These are phyloP conservation scores for Seira ritae DNA, from an alignment of 2,888 invertebrate genomes.

Conservation along the genomic window DNA sequence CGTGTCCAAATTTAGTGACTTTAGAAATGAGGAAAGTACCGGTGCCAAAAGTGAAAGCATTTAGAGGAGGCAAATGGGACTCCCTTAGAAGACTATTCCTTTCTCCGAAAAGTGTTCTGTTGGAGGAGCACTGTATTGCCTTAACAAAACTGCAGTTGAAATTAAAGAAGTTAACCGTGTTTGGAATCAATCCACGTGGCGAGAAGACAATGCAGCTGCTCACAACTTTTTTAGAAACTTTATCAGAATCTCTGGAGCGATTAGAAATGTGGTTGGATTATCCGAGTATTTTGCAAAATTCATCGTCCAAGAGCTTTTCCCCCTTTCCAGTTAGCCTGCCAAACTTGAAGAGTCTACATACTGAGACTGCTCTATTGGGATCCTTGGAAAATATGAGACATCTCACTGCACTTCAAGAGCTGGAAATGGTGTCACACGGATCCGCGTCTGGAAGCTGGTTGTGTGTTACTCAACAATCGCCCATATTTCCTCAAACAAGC, in stretches of 20 bases:
- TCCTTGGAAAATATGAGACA: background rate
- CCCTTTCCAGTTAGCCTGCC: conserved; percentile 23
- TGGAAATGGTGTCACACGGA: conserved; percentile 49
- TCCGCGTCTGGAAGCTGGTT: conserved; percentile 28
- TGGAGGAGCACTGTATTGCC: conserved; percentile 46
- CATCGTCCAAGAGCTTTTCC: background rate
- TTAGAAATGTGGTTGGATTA: conserved; percentile 58
- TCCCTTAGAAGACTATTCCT: conserved; percentile 42
- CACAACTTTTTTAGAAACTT: conserved; percentile 37
- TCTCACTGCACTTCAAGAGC: background rate
- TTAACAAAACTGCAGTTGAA: conserved; percentile 41
- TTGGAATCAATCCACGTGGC: conserved; percentile 46
- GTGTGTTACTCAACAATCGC: conserved; percentile 15
- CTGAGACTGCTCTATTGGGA: conserved; percentile 43
- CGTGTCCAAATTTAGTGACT: conserved; percentile 54
- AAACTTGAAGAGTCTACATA: conserved; percentile 34
- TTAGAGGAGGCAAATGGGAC: conserved; percentile 22
- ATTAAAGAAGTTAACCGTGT: conserved; percentile 44
- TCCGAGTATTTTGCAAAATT: conserved; percentile 8
- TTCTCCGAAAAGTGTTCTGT: conserved; percentile 43
- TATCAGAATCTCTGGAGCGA: conserved; percentile 39
- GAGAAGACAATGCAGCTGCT: conserved; percentile 37
- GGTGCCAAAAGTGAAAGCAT: conserved; percentile 22
- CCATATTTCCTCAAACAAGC: background rate
- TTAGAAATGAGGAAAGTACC: conserved; percentile 44